Base-by-base conservation (phyloP, 2,113 vertebrate species). In the Oryzias curvinotus region DNA sequence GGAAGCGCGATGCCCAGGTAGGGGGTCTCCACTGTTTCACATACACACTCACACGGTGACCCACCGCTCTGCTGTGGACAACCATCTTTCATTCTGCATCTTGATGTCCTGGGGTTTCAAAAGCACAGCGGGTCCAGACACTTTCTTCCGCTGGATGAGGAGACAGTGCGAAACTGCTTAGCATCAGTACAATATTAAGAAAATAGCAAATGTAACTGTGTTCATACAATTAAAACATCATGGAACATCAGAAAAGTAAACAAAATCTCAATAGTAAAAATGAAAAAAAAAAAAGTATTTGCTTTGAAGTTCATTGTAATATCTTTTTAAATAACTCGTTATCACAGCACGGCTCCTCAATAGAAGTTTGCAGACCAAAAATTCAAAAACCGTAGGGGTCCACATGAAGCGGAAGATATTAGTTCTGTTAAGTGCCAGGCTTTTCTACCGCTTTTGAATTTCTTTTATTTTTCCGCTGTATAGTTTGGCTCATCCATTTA, bases 1-100 rank as follows among this genome's bases (percentile, higher is more conserved):
- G 92, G 92, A 94, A 93, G 70, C 94, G 91, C 78, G 93, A 98
- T 42, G 90, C 90, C 54, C 95, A 98, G 97, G 97, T 99, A 96
- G 88, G 91, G 85, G 87, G 85, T 90, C 87, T 85, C 68, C 77
- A 80, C 76, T 81, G 78, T 82, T 89, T 76, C 65, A 68, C 28
- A 19, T 78, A 75, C 65, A 47, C 61, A 70, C 55, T 59, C 65
- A 53, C 57, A 50, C 28, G 56, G 68, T 77, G 83, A 86, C 81
- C 82, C 71, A 6, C 59, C 57, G 57, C 65, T 70, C 78, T 80
- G 75, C 80, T 42, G 56, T 36, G 71, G 83, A 86, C 83, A 81
- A 81, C 81, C 78, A 67, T 86, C 87, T 90, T 74, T 65, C 78
- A 62, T 86, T 68, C 75, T 60, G 67, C 56, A 84, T 75, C 50